A percentile compares a stretch with the other conserved stretches of the same genome.
These are phyloP conservation scores for Pristionchus pacificus DNA, from an alignment of 1,140 invertebrate genomes.

Conservation along the genomic window DNA sequence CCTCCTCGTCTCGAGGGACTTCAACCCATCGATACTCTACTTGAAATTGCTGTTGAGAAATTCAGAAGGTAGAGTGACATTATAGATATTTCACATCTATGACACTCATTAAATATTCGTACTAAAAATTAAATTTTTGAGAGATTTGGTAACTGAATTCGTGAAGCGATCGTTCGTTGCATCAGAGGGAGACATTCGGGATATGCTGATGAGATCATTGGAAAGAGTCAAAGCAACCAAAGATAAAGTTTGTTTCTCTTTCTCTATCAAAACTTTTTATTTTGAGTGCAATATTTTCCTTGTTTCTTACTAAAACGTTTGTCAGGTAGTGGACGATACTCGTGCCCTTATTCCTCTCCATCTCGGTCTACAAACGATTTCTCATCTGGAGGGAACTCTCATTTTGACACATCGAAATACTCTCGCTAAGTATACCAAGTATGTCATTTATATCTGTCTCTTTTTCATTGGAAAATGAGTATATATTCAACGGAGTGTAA, in stretches of 20 bases:
- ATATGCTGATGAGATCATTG: background rate
- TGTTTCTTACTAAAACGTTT: background rate
- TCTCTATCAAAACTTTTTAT: too few species aligned
- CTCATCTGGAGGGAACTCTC: background rate
- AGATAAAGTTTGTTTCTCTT: too few species aligned
- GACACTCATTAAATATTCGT: background rate
- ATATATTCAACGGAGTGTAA: too few species aligned
- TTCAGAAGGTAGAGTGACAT: conserved; percentile 1
- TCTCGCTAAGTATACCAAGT: too few species aligned
- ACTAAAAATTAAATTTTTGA: background rate
- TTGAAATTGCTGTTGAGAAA: background rate
- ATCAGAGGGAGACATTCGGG: background rate
- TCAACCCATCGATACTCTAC: background rate
- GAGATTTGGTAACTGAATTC: background rate
- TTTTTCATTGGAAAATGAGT: too few species aligned
- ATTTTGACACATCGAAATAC: too few species aligned
- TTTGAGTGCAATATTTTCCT: background rate
- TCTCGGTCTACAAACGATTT: background rate
- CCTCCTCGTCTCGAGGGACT: background rate
- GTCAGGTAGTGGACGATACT: background rate
- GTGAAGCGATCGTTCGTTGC: background rate
- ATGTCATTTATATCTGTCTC: too few species aligned
- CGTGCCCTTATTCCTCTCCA: background rate
- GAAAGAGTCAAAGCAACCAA: background rate
- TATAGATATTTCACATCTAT: too few species aligned